These are phyloP conservation scores for Anthopleura xanthogrammica DNA, from an alignment of 92 coral and sea anemone species.

Conservation along the genomic window DNA sequence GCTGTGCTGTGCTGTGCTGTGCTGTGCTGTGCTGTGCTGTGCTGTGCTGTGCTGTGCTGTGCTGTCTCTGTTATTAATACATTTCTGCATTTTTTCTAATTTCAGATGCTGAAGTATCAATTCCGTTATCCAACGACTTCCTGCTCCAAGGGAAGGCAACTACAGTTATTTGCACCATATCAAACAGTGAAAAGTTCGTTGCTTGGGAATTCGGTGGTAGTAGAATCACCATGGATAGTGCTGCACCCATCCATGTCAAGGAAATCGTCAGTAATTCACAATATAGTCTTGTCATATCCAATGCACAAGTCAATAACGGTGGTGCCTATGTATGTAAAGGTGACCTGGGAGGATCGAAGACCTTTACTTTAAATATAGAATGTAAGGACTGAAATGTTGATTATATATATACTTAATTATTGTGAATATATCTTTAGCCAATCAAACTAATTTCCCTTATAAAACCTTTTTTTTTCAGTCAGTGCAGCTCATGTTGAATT, in stretches of 20 bases:
- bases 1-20: background rate
- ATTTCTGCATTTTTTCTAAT: background rate
- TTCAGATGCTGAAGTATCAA: constrained; percentile 11
- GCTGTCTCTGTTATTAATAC: background rate
- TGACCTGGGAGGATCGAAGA: background rate
- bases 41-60: constrained; percentile 1
- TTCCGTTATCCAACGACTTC: background rate
- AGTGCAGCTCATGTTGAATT: background rate
- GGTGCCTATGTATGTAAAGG: constrained; percentile 52
- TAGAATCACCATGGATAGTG: constrained; percentile 7
- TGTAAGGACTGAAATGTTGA: constrained; percentile 38
- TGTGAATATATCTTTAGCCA: background rate
- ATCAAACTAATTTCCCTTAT: background rate
- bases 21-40: background rate
- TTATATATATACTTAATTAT: too few species aligned
- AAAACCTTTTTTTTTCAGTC: constrained; percentile 31
- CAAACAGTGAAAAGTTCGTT: constrained; percentile 18
- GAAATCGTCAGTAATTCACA: background rate
- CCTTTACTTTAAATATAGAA: constrained; percentile 4
- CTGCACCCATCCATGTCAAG: constrained; percentile 20
- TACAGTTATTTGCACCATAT: constrained; percentile 7
- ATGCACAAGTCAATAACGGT: constrained; percentile 27
- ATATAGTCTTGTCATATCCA: constrained; percentile 20
- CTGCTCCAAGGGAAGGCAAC: constrained; percentile 1
- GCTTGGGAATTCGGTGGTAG: constrained; percentile 36